Evolutionary conservation across 2,888 invertebrate species (phyloP).

Genomic region (Tenthredo distinguenda): DNA sequence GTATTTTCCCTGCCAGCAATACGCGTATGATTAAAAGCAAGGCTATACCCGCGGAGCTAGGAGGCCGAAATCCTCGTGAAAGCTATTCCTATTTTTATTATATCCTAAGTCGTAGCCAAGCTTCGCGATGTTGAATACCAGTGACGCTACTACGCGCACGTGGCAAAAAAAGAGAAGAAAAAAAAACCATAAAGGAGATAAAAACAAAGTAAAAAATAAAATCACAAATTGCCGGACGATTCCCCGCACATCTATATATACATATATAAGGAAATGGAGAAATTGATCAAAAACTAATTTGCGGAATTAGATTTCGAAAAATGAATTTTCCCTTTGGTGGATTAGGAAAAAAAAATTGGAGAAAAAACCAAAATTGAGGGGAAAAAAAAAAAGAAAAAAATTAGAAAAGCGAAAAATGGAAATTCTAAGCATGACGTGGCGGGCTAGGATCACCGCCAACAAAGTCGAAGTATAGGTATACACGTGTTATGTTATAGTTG

Average conservation of each 20-base stretch:
- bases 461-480: background rate
- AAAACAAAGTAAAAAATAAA: background rate
- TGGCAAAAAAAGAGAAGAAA: background rate
- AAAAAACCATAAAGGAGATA: background rate
- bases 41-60: background rate
- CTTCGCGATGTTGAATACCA: constrained; percentile 8
- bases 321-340: too few relatives aligned
- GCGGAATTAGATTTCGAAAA: background rate
- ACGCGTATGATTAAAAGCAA: background rate
- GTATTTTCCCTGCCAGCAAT: too few relatives aligned
- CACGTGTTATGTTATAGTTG: background rate
- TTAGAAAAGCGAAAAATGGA: too few relatives aligned
- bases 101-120: background rate
- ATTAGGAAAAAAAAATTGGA: too few relatives aligned
- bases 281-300: too few relatives aligned
- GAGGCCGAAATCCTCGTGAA: constrained; percentile 5
- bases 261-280: too few relatives aligned
- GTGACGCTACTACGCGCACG: constrained; percentile 3
- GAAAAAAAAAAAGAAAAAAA: too few relatives aligned
- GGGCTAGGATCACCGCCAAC: too few relatives aligned
- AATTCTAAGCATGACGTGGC: too few relatives aligned
- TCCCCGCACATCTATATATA: background rate
- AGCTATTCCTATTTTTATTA: constrained; percentile 22
- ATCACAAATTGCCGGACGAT: background rate
- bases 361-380: too few relatives aligned